Conservation (phyloP, 2,888 invertebrate genomes). For the Dynastes tityus region DNA sequence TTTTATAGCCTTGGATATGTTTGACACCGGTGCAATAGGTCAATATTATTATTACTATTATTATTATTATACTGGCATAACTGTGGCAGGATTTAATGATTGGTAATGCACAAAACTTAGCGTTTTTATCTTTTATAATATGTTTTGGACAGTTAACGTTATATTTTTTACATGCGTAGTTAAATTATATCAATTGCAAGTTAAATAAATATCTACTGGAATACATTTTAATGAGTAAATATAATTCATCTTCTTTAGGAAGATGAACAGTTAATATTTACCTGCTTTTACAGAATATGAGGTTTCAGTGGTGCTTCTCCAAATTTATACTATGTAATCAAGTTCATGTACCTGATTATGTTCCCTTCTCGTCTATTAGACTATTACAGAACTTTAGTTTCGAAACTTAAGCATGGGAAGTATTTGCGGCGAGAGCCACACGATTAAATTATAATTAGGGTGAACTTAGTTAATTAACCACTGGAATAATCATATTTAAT, state of each 20-base stretch:
- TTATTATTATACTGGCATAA: no score
- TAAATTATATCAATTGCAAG: no score
- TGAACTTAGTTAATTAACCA: constrained; percentile 17
- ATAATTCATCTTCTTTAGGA: background rate
- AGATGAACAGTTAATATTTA: constrained; percentile 5
- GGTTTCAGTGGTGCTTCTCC: background rate
- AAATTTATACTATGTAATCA: constrained; percentile 2
- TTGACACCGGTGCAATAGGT: no score
- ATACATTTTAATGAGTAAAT: background rate
- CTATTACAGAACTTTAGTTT: constrained; percentile 3
- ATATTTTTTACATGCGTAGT: no score
- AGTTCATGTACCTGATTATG: constrained; percentile 15
- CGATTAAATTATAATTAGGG: constrained; percentile 23
- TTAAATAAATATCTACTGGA: no score
- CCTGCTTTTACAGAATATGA: background rate
- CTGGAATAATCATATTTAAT: constrained; percentile 1
- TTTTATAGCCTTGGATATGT: no score
- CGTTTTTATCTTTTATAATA: no score
- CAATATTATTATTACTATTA: no score
- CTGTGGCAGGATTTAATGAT: no score
- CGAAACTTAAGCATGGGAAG: constrained; percentile 3
- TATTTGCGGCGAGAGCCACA: constrained; percentile 8
- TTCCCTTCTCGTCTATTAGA: background rate
- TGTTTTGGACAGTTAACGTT: no score
- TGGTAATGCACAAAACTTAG: no score